Evolutionary conservation across 2,113 vertebrate genomes (phyloP).

Genomic region (Fulmarus glacialis): DNA sequence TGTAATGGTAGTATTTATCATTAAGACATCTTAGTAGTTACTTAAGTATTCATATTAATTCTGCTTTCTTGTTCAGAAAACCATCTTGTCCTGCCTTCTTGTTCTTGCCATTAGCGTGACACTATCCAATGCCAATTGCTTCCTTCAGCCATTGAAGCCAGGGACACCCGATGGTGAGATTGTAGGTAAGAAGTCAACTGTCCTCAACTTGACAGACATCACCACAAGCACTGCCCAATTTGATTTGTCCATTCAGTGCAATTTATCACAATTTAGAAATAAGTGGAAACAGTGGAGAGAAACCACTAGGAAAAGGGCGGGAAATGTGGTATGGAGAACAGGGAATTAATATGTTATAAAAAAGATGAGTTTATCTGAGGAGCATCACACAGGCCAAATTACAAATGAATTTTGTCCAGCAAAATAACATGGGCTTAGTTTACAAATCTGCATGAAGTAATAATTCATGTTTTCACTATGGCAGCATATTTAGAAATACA

Average conservation of each 20-base stretch:
- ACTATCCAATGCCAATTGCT: not conserved
- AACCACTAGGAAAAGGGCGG: not conserved
- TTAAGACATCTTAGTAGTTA: not conserved
- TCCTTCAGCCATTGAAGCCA: fast-evolving
- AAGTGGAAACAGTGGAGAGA: not conserved
- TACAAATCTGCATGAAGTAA: not conserved
- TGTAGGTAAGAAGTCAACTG: not conserved
- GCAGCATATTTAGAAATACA: not conserved
- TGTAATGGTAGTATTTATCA: not conserved
- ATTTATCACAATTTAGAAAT: not conserved
- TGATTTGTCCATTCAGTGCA: not conserved
- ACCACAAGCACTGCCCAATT: not conserved
- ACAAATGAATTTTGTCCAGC: not conserved
- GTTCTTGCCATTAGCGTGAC: not conserved
- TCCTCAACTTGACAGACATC: not conserved
- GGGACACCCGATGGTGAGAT: not conserved
- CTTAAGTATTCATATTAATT: not conserved
- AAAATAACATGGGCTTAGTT: not conserved
- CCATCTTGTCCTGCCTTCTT: not conserved
- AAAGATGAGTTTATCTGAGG: not conserved
- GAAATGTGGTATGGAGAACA: not conserved
- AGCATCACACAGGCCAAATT: not conserved
- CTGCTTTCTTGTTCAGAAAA: slow-evolving; percentile 27
- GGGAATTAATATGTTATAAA: not conserved
- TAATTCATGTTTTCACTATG: not conserved